These are phyloP conservation scores for Chiridota heheva DNA, from an alignment of 35 echinoderm and acorn worm genomes.

Conservation along the genomic window DNA sequence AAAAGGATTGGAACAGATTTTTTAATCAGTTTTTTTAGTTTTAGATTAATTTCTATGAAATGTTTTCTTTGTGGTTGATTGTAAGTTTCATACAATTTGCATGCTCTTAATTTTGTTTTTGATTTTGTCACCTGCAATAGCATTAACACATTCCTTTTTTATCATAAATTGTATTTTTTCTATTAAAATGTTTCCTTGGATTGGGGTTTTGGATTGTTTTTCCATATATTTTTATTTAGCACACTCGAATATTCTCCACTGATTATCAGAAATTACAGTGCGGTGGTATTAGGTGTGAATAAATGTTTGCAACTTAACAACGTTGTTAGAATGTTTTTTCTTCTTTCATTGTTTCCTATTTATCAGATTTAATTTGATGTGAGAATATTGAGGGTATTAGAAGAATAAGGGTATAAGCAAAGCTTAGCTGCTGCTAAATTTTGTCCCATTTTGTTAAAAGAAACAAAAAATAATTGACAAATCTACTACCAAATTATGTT, in stretches of 20 bases:
- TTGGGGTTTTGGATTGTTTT: conserved; percentile 55
- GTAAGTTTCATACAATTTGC: conserved; percentile 60
- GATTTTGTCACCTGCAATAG: conserved; percentile 55
- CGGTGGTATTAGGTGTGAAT: conserved; percentile 61
- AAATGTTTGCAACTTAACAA: conserved; percentile 55
- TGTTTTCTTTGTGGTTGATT: no score
- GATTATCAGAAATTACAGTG: conserved; percentile 42
- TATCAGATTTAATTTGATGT: no score
- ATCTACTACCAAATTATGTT: no score
- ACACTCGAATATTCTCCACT: conserved; percentile 55
- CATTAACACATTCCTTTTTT: conserved; percentile 55
- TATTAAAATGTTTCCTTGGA: conserved; percentile 44
- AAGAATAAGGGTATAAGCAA: no score
- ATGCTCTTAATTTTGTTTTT: conserved; percentile 45
- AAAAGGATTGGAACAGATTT: no score
- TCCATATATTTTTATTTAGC: conserved; percentile 28
- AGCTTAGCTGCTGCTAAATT: no score
- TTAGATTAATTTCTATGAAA: no score
- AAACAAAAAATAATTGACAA: no score
- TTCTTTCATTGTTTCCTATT: background rate
- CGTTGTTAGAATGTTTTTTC: background rate
- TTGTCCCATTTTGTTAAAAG: no score
- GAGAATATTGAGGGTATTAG: no score
- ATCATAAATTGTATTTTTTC: conserved; percentile 65
- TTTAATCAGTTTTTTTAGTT: no score